phyloP scores from a whole-genome alignment of 2,113 vertebrate genomes.

The Centropus bengalensis region DNA sequence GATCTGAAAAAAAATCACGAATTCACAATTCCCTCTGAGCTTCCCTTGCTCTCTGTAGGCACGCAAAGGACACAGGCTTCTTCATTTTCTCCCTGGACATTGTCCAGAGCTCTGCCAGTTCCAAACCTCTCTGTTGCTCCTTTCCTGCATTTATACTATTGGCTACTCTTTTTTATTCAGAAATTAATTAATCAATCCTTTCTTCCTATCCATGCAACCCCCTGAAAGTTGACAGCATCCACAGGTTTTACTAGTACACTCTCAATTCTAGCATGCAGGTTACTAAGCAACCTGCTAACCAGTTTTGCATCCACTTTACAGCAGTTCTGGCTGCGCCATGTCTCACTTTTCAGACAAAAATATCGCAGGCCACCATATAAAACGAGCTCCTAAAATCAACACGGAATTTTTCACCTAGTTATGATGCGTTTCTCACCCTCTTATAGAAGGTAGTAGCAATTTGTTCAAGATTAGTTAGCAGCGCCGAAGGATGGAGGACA shows the following conservation, averaged over 20 bases:
- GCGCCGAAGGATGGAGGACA: background rate
- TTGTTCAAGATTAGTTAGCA: background rate
- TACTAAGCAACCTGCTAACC: conserved; percentile 4
- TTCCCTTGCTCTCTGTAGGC: background rate
- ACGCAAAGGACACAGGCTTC: rapidly evolving
- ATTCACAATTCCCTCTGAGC: background rate
- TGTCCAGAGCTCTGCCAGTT: background rate
- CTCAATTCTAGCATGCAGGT: background rate
- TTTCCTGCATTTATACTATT: background rate
- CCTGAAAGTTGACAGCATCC: background rate
- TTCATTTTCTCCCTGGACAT: background rate
- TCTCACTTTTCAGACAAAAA: background rate
- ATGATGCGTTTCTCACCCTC: background rate
- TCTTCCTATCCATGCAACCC: background rate
- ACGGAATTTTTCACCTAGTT: background rate
- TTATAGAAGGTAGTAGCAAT: background rate
- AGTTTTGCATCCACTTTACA: background rate
- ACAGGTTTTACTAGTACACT: background rate
- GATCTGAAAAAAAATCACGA: background rate
- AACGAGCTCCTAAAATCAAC: background rate
- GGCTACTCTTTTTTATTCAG: background rate
- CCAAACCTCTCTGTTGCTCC: background rate
- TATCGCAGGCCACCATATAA: background rate
- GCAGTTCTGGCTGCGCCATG: background rate
- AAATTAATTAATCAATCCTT: background rate